Base-by-base conservation (phyloP, 2,888 invertebrate species). In the Aelia acuminata region DNA sequence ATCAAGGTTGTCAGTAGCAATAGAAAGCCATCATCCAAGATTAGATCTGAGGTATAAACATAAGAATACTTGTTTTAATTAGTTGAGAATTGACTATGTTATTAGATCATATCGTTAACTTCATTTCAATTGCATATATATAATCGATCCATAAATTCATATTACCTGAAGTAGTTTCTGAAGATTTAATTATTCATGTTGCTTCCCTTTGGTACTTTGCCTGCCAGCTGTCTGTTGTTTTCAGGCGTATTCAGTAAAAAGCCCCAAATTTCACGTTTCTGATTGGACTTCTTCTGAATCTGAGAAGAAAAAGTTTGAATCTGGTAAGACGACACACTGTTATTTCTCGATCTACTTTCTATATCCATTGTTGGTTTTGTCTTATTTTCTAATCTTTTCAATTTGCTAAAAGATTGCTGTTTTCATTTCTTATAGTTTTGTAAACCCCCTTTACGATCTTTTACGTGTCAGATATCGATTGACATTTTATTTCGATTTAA, bases 1-100 rank as follows among this genome's bases (percentile, higher is more conserved):
- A 80, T 80, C 22, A 80, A 80, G n/a, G 80, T 80, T 11, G 80
- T 80, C 1, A 80, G 80, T n/a, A n/a, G 3, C 22, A 80, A 80
- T 20, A 80, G 80, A 47, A 80, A 80, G n/a, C 39, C 80, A 80
- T 13, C 43, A 80, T 13, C 43, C 20, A 80, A 47, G 35, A 47
- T 43, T 1, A 80, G n/a, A 11, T 11, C 20, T 5, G 75, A 80
- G 43, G 80, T 80, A 18, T 10, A 43, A 7, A 35, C 18, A 20
- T 35, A 18, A 3, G 26, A 35, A 70, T 26, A 26, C 3, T 26
- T 57, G 13, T 57, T 53, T n/a, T n/a, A 57, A 15, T 26, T 57
- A 13, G 13, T 57, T n/a, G 26, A 57, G 57, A 57, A 57, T 26
- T 57, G 57, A 70, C 63, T 35, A 70, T 31, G 63, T 70, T 70